phyloP scores from a whole-genome alignment of 1,140 invertebrate genomes.

The Atta colombica region DNA sequence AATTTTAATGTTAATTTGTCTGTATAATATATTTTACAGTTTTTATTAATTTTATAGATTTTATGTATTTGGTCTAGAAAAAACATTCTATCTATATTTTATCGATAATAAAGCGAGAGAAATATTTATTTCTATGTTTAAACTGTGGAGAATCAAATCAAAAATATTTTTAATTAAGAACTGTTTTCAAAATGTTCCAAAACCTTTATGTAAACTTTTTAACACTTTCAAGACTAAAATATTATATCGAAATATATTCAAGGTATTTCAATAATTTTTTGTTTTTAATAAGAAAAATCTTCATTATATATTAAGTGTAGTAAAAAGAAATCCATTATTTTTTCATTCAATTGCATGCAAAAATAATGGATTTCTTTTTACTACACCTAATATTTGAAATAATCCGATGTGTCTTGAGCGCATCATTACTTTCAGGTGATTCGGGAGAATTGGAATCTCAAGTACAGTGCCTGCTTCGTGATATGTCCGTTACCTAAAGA shows the following conservation, averaged over 20 bases:
- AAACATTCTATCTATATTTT: no score
- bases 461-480: slow-evolving; percentile 96
- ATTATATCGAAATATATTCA: background rate
- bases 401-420: background rate
- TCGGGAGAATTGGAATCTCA: slow-evolving; percentile 97
- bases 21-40: background rate
- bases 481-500: slow-evolving; percentile 91
- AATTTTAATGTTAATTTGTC: background rate
- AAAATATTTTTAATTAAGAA: background rate
- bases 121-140: background rate
- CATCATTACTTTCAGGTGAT: slow-evolving; percentile 88
- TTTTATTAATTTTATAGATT: no score
- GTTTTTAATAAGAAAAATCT: background rate
- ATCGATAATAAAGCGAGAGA: no score
- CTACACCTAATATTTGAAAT: background rate
- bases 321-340: no score
- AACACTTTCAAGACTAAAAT: background rate
- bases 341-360: no score
- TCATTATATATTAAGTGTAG: background rate
- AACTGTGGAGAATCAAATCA: background rate
- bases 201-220: background rate
- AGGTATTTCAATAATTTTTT: background rate
- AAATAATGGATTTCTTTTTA: no score
- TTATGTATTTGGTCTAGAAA: no score
- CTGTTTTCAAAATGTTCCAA: background rate